Percentiles rank a stretch among this genome's conserved stretches.
These are phyloP conservation scores for Gymnarchus niloticus DNA, from an alignment of 2,113 vertebrate species.

Conservation along the genomic window DNA sequence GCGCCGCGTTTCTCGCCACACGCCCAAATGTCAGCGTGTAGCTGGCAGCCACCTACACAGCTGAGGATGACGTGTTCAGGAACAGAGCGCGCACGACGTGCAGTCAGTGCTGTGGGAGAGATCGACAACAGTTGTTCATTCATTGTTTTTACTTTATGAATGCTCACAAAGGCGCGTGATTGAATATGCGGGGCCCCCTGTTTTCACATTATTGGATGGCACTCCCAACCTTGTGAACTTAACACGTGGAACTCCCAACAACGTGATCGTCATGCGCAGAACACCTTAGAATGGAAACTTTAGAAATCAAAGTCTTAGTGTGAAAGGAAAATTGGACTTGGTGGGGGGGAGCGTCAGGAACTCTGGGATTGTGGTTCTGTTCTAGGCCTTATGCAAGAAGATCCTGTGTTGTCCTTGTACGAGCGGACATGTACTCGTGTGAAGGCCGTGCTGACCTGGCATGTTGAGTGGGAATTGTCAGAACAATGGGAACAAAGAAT, in stretches of 20 bases:
- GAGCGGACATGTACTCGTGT: too few relatives aligned
- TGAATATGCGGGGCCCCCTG: background rate
- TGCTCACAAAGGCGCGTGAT: background rate
- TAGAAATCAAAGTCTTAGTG: too few relatives aligned
- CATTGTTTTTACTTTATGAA: background rate
- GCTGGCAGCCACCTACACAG: constrained; percentile 20
- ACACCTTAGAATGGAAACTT: background rate
- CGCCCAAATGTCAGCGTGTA: constrained; percentile 24
- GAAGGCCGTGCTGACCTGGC: too few relatives aligned
- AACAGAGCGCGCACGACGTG: background rate
- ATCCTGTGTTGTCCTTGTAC: too few relatives aligned
- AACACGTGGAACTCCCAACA: background rate
- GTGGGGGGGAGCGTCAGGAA: too few relatives aligned
- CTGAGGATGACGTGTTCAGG: background rate
- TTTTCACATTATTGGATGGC: background rate
- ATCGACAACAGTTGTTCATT: constrained; percentile 9
- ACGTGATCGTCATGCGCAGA: background rate
- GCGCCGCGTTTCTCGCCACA: background rate
- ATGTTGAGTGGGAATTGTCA: too few relatives aligned
- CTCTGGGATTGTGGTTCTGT: too few relatives aligned
- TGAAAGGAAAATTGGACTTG: too few relatives aligned
- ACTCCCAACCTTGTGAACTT: background rate
- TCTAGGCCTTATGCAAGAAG: too few relatives aligned
- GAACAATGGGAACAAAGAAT: too few relatives aligned
- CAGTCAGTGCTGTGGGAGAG: background rate